Percentiles rank a stretch among this genome's conserved stretches.
phyloP scores from a whole-genome alignment of 2,888 invertebrate species.

The Perizoma flavofasciatum region DNA sequence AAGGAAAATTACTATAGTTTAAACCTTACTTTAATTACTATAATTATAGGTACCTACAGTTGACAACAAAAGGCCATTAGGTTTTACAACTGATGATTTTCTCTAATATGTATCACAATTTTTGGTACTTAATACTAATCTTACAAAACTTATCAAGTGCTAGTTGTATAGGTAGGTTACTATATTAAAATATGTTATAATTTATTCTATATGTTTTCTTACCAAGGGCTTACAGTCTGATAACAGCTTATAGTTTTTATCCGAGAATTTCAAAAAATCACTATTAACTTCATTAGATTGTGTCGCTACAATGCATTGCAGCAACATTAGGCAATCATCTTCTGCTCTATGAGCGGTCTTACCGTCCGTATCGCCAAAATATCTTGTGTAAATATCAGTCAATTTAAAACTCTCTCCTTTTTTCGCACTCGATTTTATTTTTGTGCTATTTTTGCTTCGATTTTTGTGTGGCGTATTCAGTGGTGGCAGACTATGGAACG shows the following conservation, averaged over 20 bases:
- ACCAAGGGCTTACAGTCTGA: constrained; percentile 20
- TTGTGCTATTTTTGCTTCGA: not conserved
- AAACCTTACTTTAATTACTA: no score
- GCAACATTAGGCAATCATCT: constrained; percentile 86
- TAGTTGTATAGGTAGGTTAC: no score
- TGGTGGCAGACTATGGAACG: constrained; percentile 49
- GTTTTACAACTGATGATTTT: no score
- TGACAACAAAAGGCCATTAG: no score
- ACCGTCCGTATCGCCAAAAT: constrained; percentile 47
- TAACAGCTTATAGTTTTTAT: constrained; percentile 14
- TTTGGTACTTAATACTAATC: no score
- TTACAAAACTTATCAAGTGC: no score
- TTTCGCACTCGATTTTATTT: constrained; percentile 21
- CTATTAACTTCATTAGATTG: constrained; percentile 1
- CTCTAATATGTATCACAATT: no score
- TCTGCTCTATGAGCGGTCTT: constrained; percentile 86
- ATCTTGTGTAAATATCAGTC: constrained; percentile 27
- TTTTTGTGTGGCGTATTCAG: not conserved
- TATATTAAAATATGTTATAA: no score
- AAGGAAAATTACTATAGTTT: no score
- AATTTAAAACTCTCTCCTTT: constrained; percentile 26
- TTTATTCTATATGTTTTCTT: constrained; percentile 1
- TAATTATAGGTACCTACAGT: no score
- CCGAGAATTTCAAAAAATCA: constrained; percentile 16
- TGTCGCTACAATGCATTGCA: constrained; percentile 80